Percentiles rank a stretch among this genome's conserved stretches.
Conservation (phyloP, 2,797 vertebrate species). For the Lepilemur ruficaudatus region DNA sequence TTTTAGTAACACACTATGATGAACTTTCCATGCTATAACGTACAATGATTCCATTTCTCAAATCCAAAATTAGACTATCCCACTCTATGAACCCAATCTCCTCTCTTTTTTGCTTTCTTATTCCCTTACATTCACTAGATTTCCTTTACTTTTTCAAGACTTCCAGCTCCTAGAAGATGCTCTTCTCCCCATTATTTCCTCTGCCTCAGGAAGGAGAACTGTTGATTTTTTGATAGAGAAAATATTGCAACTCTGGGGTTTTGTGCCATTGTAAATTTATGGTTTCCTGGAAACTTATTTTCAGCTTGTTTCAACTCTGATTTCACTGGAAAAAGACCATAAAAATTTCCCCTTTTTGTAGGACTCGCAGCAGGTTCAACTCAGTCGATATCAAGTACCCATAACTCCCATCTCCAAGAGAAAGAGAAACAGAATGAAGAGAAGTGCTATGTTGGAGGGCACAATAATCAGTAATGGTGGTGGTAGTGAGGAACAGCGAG, state of each 20-base stretch:
- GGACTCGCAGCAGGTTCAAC: background rate
- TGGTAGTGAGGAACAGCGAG: background rate
- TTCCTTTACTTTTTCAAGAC: background rate
- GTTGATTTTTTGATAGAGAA: background rate
- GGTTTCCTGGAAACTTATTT: background rate
- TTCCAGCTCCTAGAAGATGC: background rate
- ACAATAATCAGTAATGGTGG: background rate
- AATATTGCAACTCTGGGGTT: background rate
- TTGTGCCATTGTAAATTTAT: background rate
- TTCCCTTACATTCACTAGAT: background rate
- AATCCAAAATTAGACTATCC: background rate
- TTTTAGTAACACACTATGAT: background rate
- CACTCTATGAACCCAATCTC: background rate
- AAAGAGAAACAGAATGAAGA: conserved; percentile 3
- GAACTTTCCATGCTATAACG: background rate
- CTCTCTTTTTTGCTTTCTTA: background rate
- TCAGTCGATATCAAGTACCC: background rate
- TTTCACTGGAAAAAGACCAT: conserved; percentile 1
- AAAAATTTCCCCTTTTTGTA: background rate
- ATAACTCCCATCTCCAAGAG: background rate
- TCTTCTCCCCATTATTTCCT: background rate
- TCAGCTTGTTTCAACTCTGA: conserved; percentile 11
- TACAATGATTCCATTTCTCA: background rate
- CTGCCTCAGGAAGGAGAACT: background rate
- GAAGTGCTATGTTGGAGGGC: background rate